phyloP scores from a whole-genome alignment of 2,888 invertebrate genomes.

The Phasia obesa region DNA sequence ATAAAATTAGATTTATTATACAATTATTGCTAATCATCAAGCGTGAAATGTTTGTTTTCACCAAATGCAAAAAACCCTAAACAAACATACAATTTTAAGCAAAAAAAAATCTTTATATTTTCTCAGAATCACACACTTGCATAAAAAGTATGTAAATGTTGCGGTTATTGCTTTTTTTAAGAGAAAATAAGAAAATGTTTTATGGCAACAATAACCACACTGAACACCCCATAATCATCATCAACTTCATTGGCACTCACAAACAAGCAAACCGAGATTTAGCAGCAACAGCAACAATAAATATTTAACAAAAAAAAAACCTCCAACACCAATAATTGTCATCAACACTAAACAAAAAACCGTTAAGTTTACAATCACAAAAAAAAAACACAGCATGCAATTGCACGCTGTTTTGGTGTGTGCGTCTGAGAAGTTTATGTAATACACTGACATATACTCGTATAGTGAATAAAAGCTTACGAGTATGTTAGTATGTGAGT shows the following conservation, averaged over 20 bases:
- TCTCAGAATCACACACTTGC: conserved; percentile 8
- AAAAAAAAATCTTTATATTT: conserved; percentile 16
- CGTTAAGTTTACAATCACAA: not conserved
- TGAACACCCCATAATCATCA: conserved; percentile 18
- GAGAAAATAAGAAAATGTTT: not conserved
- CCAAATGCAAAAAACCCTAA: conserved; percentile 2
- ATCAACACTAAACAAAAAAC: conserved; percentile 31
- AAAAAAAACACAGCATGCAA: not conserved
- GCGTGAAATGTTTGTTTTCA: conserved; percentile 58
- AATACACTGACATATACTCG: not conserved
- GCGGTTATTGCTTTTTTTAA: conserved; percentile 59
- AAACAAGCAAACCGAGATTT: conserved; percentile 3
- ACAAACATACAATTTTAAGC: conserved; percentile 42
- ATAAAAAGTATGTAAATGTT: conserved; percentile 9
- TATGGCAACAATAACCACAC: not conserved
- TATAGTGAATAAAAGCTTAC: not conserved
- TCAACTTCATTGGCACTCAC: not conserved
- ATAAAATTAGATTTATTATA: conserved; percentile 56
- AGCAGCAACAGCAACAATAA: not conserved
- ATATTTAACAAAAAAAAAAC: not conserved
- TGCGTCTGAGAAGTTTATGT: not conserved
- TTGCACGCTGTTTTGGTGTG: not conserved
- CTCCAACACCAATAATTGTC: conserved; percentile 30
- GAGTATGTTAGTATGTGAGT: not conserved
- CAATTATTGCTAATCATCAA: conserved; percentile 64